Evolutionary conservation across 2,888 invertebrate genomes (phyloP), one percentile per base, ranked within the genome.

Genomic region (Reticulitermes lucifugus): DNA sequence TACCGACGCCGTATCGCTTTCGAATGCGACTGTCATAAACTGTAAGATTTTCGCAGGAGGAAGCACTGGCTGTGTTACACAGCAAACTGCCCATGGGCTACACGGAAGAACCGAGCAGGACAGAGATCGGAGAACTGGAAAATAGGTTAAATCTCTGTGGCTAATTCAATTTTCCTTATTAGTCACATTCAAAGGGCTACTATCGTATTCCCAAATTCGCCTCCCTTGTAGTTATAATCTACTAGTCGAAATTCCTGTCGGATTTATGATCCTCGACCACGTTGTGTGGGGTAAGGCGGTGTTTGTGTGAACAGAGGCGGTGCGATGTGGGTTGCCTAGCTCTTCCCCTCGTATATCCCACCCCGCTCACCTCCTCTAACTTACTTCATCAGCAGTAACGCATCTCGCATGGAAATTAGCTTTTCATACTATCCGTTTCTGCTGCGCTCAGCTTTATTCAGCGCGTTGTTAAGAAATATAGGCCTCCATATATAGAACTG

Each of bases 121-220:
- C 4, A 35, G 65, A 60, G 43, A 65, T 71, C 25, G 77, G 55
- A 55, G 51, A 80, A 22, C 14, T 79, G 85, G 83, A 85, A 85
- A 85, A 83, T 83, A 83, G 85, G 85, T 85, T 85, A 85, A 85
- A 85, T 83, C 85, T 85, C 79, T 59, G 85, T 83, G 85, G 85
- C 71, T 86, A 85, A 86, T 86, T 86, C 86, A 86, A 86, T 86
- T 84, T 85, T 80, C 84, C 65, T 85, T 83, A 86, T 86, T 86
- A 86, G 86, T 85, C 75, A 51, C 73, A 80, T 81, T 80, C 84
- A 84, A 84, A 84, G 79, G 84, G 70, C 25, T 83, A 51, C 83
- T 79, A 83, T 79, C 59, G 71, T 80, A 73, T 59, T 77, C 65
- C 25, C 25, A 25, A 25, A 25, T n/a, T 55, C 71, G 60, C 80